phyloP scores from a whole-genome alignment of 2,113 vertebrate genomes.

The Harpagus bidentatus region DNA sequence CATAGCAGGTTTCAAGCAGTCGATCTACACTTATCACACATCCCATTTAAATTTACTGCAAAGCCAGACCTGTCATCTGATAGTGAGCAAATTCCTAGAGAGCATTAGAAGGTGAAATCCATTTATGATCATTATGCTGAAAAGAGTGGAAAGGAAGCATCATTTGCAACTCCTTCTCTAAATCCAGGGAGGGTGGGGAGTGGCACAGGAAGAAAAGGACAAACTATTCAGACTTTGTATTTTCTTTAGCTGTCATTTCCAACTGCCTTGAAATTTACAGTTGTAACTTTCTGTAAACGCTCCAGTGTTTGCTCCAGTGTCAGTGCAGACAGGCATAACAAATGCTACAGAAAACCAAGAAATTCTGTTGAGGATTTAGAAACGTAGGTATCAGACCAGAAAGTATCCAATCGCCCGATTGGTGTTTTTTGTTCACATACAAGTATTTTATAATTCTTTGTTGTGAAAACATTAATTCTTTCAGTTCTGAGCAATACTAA shows the following conservation, averaged over 20 bases:
- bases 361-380: background rate
- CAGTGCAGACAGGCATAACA: background rate
- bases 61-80: background rate
- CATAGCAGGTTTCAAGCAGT: background rate
- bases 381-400: background rate
- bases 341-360: background rate
- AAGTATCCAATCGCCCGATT: accelerated
- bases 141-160: background rate
- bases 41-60: background rate
- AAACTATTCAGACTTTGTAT: background rate
- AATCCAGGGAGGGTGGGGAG: background rate
- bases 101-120: background rate
- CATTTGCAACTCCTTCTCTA: background rate
- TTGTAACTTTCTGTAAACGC: background rate
- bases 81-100: conserved; percentile 1
- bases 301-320: background rate
- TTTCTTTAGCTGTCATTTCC: background rate
- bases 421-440: background rate
- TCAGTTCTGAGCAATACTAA: background rate
- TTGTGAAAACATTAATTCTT: background rate
- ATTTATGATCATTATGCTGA: background rate
- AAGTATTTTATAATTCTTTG: background rate
- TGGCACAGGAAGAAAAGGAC: background rate
- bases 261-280: background rate
- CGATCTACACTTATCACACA: background rate